phyloP scores from a whole-genome alignment of 2,113 vertebrate genomes.

The Asarcornis scutulata region DNA sequence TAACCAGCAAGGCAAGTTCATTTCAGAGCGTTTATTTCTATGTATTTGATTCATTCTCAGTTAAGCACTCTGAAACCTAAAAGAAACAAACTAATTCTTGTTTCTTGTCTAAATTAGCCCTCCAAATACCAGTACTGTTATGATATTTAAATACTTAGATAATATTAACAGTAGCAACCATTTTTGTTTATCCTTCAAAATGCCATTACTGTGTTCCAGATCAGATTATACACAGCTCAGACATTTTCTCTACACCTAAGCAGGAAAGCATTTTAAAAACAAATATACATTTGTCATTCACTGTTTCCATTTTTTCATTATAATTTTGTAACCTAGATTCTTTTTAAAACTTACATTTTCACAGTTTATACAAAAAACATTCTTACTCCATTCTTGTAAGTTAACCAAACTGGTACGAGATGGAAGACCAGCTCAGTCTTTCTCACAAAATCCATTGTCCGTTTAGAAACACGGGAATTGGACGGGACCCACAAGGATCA shows the following conservation, averaged over 20 bases:
- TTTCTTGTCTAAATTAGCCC: background rate
- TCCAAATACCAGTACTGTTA: background rate
- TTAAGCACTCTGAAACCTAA: background rate
- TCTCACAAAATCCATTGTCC: background rate
- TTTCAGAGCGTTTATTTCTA: background rate
- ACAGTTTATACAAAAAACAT: background rate
- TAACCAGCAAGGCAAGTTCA: background rate
- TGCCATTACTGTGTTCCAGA: background rate
- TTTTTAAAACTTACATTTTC: background rate
- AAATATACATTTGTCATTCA: background rate
- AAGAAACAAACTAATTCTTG: background rate
- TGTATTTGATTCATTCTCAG: background rate
- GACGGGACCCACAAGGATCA: background rate
- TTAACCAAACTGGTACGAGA: background rate
- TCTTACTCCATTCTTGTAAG: background rate
- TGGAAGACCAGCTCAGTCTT: background rate
- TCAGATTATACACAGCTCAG: background rate
- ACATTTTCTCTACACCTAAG: background rate
- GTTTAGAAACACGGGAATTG: background rate
- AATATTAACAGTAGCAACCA: background rate
- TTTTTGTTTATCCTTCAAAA: background rate
- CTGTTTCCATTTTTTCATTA: background rate
- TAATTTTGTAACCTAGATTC: background rate
- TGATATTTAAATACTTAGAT: background rate
- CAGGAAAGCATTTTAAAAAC: background rate